A percentile compares a stretch with the other conserved stretches of the same genome.
Conservation (phyloP, 2,113 vertebrate genomes). For the Sphyrna mokarran region DNA sequence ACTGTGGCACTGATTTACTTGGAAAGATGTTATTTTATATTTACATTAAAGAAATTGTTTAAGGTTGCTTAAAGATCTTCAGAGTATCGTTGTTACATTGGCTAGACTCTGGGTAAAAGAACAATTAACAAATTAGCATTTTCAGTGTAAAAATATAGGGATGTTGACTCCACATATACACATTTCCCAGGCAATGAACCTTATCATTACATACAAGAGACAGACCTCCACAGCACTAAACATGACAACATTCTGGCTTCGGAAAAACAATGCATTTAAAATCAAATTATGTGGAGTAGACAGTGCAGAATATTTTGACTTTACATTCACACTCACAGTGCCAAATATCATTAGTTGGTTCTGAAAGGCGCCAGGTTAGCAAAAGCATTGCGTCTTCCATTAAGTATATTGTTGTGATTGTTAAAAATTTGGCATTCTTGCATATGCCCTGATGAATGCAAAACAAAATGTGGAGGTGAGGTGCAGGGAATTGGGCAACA, state of each 20-base stretch:
- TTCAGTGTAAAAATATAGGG: not conserved
- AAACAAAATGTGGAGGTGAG: not conserved
- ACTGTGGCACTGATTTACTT: not conserved
- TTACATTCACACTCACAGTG: not conserved
- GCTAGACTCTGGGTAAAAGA: constrained; percentile 5
- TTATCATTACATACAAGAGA: constrained; percentile 17
- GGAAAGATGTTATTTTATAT: not conserved
- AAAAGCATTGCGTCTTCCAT: not conserved
- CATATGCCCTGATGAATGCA: not conserved
- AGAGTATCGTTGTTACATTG: not conserved
- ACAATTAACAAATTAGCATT: constrained; percentile 5
- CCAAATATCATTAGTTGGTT: constrained; percentile 24
- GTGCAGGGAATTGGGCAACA: not conserved
- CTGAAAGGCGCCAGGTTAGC: constrained; percentile 1
- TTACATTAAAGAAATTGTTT: not conserved
- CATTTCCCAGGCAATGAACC: not conserved
- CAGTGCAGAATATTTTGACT: constrained; percentile 16
- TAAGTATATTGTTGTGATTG: not conserved
- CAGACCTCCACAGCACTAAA: not conserved
- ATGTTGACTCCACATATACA: not conserved
- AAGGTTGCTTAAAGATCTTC: not conserved
- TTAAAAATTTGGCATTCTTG: not conserved
- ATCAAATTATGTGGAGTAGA: constrained; percentile 28
- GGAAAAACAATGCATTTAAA: constrained; percentile 28
- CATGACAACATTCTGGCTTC: not conserved